phyloP scores from a whole-genome alignment of 2,888 invertebrate species.

The Elmis aenea region DNA sequence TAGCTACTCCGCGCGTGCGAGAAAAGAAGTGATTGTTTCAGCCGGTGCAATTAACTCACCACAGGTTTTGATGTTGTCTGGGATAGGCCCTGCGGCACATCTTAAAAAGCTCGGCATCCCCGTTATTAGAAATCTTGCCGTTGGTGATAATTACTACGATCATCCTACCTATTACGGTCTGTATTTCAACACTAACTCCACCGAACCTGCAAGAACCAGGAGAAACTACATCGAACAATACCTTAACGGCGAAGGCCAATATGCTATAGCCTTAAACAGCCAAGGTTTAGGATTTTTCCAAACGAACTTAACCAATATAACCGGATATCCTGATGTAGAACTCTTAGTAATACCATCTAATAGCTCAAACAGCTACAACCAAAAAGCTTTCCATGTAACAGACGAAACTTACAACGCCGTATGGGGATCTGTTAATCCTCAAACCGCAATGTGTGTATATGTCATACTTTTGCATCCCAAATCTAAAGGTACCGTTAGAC shows the following conservation, averaged over 20 bases:
- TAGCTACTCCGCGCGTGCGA: constrained; percentile 49
- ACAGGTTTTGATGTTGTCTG: constrained; percentile 32
- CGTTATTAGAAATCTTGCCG: constrained; percentile 27
- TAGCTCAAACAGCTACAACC: no score
- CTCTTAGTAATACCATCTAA: constrained; percentile 11
- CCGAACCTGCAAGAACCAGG: constrained; percentile 2
- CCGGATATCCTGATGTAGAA: no score
- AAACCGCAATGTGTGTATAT: constrained; percentile 18
- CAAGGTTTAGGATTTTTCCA: constrained; percentile 14
- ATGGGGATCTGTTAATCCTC: constrained; percentile 15
- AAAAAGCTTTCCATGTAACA: no score
- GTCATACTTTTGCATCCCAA: constrained; percentile 28
- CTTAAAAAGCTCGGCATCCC: constrained; percentile 24
- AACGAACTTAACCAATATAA: constrained; percentile 11
- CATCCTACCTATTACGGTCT: no score
- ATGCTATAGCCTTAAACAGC: constrained; percentile 17
- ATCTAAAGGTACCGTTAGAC: constrained; percentile 27
- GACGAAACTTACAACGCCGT: no score
- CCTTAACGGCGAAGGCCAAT: constrained; percentile 19
- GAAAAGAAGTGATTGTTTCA: constrained; percentile 66
- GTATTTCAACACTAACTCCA: constrained; percentile 17
- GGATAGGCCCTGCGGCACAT: constrained; percentile 30
- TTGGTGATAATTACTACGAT: no score
- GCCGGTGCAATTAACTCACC: constrained; percentile 67
- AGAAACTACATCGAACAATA: constrained; percentile 18